Conservation (phyloP, 2,888 invertebrate species). For the Caenorhabditis auriculariae region DNA sequence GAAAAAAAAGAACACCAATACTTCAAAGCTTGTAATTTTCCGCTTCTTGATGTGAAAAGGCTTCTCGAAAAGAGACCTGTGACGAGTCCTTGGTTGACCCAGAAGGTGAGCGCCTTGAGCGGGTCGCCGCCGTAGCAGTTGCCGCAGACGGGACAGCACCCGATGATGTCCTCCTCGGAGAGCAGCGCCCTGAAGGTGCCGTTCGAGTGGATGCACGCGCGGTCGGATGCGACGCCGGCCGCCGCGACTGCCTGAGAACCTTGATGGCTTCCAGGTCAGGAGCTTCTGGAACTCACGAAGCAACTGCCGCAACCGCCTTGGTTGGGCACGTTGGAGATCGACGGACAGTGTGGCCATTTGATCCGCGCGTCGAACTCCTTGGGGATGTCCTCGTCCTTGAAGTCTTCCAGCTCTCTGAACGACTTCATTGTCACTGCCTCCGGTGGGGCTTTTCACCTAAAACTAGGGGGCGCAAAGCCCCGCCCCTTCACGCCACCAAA, state of each 20-base stretch:
- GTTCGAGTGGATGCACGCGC: conserved; percentile 61
- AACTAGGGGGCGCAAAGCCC: too few relatives aligned
- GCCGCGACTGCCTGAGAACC: conserved; percentile 56
- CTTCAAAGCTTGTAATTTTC: not conserved
- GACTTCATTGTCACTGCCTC: too few relatives aligned
- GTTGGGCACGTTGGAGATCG: conserved; percentile 56
- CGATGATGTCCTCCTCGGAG: conserved; percentile 51
- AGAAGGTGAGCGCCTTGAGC: conserved; percentile 60
- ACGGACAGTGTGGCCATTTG: conserved; percentile 60
- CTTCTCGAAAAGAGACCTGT: conserved; percentile 32
- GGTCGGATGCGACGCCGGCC: conserved; percentile 60
- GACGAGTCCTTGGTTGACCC: conserved; percentile 59
- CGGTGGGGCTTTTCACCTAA: not conserved
- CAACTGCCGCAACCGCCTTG: conserved; percentile 63
- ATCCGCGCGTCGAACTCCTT: conserved; percentile 56
- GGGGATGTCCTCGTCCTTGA: conserved; percentile 45
- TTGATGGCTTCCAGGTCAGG: not conserved
- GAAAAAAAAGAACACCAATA: too few relatives aligned
- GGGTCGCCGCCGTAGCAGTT: conserved; percentile 63
- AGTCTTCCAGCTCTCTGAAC: conserved; percentile 52
- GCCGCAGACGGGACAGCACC: conserved; percentile 60
- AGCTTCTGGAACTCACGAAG: conserved; percentile 42
- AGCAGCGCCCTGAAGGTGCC: conserved; percentile 50
- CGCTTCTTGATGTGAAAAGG: not conserved
- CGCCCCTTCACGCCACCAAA: too few relatives aligned